phyloP scores from a whole-genome alignment of 2,113 vertebrate species.

The Siniperca knerii region DNA sequence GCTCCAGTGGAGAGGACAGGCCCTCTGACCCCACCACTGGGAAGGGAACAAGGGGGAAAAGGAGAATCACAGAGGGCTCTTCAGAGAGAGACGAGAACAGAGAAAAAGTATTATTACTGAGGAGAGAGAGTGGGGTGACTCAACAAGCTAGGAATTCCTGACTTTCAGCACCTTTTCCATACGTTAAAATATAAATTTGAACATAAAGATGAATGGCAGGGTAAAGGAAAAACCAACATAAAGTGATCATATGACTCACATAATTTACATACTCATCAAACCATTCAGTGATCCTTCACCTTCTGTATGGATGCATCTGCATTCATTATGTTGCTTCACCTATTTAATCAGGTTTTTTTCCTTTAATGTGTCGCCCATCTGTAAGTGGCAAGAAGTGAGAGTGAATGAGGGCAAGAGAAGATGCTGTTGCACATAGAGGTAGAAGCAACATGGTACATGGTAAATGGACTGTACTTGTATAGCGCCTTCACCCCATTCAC shows the following conservation, averaged over 20 bases:
- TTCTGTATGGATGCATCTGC: not conserved
- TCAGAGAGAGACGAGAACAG: not conserved
- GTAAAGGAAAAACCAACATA: no score
- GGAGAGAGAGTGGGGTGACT: not conserved
- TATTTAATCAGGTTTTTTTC: slow-evolving; percentile 22
- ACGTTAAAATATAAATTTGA: not conserved
- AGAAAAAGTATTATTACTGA: not conserved
- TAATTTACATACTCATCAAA: not conserved
- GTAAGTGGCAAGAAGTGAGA: slow-evolving; percentile 14
- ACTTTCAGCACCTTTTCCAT: not conserved
- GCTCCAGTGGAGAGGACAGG: slow-evolving; percentile 72
- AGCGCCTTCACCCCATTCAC: no score
- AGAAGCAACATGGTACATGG: not conserved
- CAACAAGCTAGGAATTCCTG: not conserved
- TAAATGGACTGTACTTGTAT: no score
- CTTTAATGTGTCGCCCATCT: slow-evolving; percentile 11
- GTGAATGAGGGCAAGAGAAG: not conserved
- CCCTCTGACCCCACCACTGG: slow-evolving; percentile 67
- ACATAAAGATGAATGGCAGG: not conserved
- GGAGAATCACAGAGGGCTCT: slow-evolving; percentile 11
- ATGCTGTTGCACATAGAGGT: not conserved
- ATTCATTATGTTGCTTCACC: slow-evolving; percentile 6
- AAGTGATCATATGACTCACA: not conserved
- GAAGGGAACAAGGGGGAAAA: slow-evolving; percentile 35
- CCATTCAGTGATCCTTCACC: not conserved